Percentiles rank a stretch among this genome's conserved stretches.
These are phyloP conservation scores for Lepilemur septentrionalis DNA, from an alignment of 2,797 vertebrate genomes.

Conservation along the genomic window DNA sequence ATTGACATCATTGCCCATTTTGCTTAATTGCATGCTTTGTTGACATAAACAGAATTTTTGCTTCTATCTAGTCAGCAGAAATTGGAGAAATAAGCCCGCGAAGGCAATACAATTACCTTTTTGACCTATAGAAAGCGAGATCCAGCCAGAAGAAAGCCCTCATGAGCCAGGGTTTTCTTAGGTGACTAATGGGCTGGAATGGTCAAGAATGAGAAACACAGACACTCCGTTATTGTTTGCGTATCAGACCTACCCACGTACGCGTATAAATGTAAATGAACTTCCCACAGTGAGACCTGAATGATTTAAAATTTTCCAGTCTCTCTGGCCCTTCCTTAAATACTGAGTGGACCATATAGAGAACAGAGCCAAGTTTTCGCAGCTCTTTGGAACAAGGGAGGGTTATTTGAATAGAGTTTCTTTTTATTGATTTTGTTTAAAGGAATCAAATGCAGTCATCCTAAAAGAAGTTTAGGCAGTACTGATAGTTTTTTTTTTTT, in stretches of 20 bases:
- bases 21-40: conserved; percentile 51
- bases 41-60: conserved; percentile 60
- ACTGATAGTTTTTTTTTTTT: conserved; percentile 15
- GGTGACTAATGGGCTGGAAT: not conserved
- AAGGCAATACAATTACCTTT: conserved; percentile 49
- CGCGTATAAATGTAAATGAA: not conserved
- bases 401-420: conserved; percentile 34
- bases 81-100: conserved; percentile 3
- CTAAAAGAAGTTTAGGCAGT: conserved; percentile 57
- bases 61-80: conserved; percentile 60
- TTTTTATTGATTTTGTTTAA: conserved; percentile 70
- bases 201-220: not conserved
- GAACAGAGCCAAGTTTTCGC: conserved; percentile 14
- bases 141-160: not conserved
- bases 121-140: conserved; percentile 44
- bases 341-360: not conserved
- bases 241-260: not conserved
- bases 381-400: conserved; percentile 22
- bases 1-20: not conserved
- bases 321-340: conserved; percentile 13
- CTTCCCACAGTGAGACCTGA: not conserved
- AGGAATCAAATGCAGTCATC: conserved; percentile 63
- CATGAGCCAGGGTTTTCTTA: not conserved
- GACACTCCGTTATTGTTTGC: not conserved
- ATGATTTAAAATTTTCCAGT: conserved; percentile 12